Conservation (phyloP, 2,113 vertebrate species). For the Pygathrix nemaeus region DNA sequence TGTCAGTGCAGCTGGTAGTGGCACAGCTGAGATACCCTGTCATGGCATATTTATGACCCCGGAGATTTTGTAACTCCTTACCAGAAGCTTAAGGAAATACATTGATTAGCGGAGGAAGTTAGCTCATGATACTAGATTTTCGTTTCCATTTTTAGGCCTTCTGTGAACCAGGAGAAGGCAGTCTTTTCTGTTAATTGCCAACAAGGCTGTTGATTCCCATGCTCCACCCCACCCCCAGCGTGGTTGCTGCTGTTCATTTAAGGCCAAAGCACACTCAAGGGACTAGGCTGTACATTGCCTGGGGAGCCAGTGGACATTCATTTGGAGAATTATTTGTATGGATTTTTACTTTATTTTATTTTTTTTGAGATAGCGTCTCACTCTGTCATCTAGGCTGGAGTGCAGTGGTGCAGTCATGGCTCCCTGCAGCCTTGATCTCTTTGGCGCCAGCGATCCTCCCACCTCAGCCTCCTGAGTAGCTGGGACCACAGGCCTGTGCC, state of each 20-base stretch:
- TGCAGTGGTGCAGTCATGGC: too few relatives aligned
- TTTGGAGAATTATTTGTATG: background rate
- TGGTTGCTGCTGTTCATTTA: background rate
- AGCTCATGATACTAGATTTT: background rate
- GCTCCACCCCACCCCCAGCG: fast-evolving
- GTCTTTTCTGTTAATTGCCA: background rate
- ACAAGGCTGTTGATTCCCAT: background rate
- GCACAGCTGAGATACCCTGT: background rate
- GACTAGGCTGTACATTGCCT: background rate
- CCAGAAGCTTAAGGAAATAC: background rate
- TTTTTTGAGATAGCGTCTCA: too few relatives aligned
- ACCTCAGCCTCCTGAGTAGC: too few relatives aligned
- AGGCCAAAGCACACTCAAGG: background rate
- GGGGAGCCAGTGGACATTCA: background rate
- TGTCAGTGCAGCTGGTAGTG: background rate
- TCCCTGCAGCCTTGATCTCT: too few relatives aligned
- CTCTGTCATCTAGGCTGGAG: too few relatives aligned
- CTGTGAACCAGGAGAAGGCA: background rate
- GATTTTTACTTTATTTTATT: slow-evolving; percentile 39
- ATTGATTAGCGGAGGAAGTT: slow-evolving; percentile 5
- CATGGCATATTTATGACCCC: background rate
- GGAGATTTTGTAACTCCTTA: background rate
- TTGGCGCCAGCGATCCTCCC: too few relatives aligned
- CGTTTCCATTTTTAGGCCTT: background rate
- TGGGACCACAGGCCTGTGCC: too few relatives aligned